Percentiles rank a stretch among this genome's conserved stretches.
Evolutionary conservation across 2,797 vertebrate genomes (phyloP).

Genomic region (Cryptoblepharus egeriae): DNA sequence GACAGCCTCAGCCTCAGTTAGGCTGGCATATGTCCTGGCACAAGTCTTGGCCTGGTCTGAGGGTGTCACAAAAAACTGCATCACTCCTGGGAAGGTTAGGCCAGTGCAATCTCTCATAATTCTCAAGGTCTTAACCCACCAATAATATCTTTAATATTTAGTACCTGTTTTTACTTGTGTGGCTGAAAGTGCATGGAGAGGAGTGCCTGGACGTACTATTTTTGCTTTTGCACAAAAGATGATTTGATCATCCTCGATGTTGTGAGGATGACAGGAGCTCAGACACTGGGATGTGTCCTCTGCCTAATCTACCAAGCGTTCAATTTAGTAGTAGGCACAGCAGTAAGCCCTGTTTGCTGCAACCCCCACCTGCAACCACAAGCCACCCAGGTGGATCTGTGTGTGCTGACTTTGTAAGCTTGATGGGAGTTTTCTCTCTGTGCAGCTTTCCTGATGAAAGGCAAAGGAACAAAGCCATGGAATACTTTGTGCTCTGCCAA

Average conservation of each 20-base stretch:
- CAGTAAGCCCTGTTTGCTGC: background rate
- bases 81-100: no score
- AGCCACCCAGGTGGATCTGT: background rate
- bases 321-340: background rate
- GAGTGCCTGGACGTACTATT: background rate
- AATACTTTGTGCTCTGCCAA: conserved; percentile 1
- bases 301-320: background rate
- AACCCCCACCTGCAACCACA: background rate
- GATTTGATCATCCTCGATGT: background rate
- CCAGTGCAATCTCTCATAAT: no score
- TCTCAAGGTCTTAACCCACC: background rate
- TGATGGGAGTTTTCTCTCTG: background rate
- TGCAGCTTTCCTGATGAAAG: background rate
- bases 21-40: no score
- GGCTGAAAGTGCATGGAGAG: background rate
- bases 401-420: background rate
- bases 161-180: background rate
- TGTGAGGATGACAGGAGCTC: background rate
- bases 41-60: no score
- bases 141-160: background rate
- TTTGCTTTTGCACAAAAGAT: background rate
- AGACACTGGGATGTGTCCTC: background rate
- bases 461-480: conserved; percentile 1
- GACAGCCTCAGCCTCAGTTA: no score
- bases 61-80: no score